Evolutionary conservation across 2,888 invertebrate species (phyloP), one percentile per base, ranked within the genome.

Genomic region (Mimachlamys varia): DNA sequence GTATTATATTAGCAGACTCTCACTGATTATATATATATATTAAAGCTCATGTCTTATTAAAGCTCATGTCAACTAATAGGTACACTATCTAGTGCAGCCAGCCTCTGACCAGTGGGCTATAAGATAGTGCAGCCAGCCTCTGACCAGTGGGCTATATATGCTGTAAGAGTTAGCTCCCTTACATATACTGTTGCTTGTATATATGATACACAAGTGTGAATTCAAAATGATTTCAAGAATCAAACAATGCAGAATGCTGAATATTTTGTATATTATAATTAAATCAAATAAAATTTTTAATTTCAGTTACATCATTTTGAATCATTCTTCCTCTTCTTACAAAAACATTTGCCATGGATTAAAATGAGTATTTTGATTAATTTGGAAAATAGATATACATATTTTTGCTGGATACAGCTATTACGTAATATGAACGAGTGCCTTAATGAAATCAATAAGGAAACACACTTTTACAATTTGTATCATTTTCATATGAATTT

Each of bases 141-240:
- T 76, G 27, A 12, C 27, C 76, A 5, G n/a, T 62, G 5, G 62
- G 62, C n/a, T 62, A 19, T 19, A 22, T 10, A 10, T 62, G n/a
- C 7, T 76, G 17, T 76, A 76, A 76, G 76, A 76, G 76, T 76
- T 76, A 76, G 12, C 76, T 76, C 76, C 76, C 76, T 76, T 76
- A 17, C 12, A 15, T 27, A 17, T 58, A 3, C 3, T 7, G 55
- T 22, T 10, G 13, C 19, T 53, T 53, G 44, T 44, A 44, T 44
- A 44, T 44, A 7, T 44, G 44, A 44, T 44, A 44, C 4, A 5
- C 44, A 5, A 44, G 44, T 44, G 7, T 44, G 53, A 53, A 53
- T 5, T 19, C 53, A 17, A 19, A 53, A 53, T 13, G 13, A 53
- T 53, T 53, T 62, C 7, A 53, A 33, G 4, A 27, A 22, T 27